A percentile compares a stretch with the other conserved stretches of the same genome.
Conservation (phyloP, 2,888 invertebrate species). For the Mythimna impura region DNA sequence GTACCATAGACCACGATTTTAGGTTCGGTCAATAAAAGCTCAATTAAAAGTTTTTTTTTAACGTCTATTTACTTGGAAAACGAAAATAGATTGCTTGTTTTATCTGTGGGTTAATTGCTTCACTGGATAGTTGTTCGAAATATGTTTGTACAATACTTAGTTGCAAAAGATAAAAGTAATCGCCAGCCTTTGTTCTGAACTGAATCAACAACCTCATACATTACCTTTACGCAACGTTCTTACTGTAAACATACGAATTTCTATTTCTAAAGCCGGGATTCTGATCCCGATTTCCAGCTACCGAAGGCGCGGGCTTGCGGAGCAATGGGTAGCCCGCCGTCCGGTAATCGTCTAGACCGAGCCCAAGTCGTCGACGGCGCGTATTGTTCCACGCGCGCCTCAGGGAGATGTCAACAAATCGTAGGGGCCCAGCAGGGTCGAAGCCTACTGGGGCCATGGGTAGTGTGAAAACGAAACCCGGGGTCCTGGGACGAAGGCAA, state of each 20-base stretch:
- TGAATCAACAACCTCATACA: conserved; percentile 23
- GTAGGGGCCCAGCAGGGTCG: no score
- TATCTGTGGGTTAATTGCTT: conserved; percentile 35
- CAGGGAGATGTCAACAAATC: no score
- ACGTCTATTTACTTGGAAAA: conserved; percentile 40
- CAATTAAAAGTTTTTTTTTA: conserved; percentile 51
- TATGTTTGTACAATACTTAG: conserved; percentile 17
- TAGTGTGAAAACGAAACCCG: no score
- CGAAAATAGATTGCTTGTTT: conserved; percentile 42
- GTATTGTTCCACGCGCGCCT: no score
- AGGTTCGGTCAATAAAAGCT: conserved; percentile 27
- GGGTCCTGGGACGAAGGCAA: no score
- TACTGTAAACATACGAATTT: conserved; percentile 13
- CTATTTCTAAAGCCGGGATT: no score
- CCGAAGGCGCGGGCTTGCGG: no score
- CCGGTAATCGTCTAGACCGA: no score
- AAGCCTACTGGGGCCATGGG: no score
- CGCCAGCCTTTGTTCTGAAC: conserved; percentile 5
- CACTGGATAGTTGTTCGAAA: conserved; percentile 1
- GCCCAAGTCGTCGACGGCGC: no score
- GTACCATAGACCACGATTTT: conserved; percentile 9
- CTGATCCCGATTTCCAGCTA: no score
- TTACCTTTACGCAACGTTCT: background rate
- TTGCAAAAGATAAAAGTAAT: conserved; percentile 16
- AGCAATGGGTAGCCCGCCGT: no score